Base-by-base conservation (phyloP, 2,888 invertebrate species). In the Hemithea aestivaria region DNA sequence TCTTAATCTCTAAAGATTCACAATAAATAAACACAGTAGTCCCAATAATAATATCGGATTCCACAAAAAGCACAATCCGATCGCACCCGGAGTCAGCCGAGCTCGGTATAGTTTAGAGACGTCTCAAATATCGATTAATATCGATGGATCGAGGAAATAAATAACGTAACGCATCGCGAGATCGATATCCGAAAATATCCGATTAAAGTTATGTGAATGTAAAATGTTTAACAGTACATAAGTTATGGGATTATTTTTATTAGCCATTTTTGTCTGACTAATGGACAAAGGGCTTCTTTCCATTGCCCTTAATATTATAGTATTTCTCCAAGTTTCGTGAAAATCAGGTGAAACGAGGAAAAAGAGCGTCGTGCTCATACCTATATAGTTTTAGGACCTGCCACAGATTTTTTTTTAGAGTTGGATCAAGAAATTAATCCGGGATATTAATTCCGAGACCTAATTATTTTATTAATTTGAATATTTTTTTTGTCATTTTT, bases 121-220 rank as follows among this genome's bases (percentile, higher is more conserved):
- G 63, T 62, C 65, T 66, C 66, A 60, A 65, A 64, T 71, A 68
- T 65, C 71, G 69, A 75, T 71, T 71, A 68, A 67, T 72, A 74
- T 72, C 66, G 45, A 55, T 57, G 57, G 62, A 66, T 67, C 67
- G 61, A 56, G 62, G 66, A 64, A 66, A 69, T 73, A 72, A 73
- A 73, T 71, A 65, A 66, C 67, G 55, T 50, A 66, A 63, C 59
- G 56, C 58, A 62, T 68, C 70, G 61, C 57, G 48, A 66, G 68
- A 72, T 72, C 73, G 63, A 65, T 62, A 67, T 64, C 66, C 63
- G 59, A 66, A 66, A 56, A 58, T 68, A 68, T 70, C 62, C 66
- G 63, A 62, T 59, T 47, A 48, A 49, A 64, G 62, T 64, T 65
- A 66, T 62, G 64, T 58, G 54, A 53, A 47, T 32, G 2, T n/a